Percentiles rank a stretch among this genome's conserved stretches.
Conservation (phyloP, 2,113 vertebrate genomes). For the Macquaria ambigua region DNA sequence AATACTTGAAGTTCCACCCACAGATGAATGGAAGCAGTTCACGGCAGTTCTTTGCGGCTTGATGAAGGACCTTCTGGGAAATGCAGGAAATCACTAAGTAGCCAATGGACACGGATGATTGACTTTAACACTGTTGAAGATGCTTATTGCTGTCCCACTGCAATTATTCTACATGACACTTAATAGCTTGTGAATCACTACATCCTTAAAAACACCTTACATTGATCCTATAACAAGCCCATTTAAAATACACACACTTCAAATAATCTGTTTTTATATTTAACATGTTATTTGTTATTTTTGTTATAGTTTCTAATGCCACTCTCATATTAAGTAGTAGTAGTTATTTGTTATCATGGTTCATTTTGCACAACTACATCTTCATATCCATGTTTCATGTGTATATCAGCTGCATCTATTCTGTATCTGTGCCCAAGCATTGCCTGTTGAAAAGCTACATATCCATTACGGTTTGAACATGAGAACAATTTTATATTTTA, state of each 20-base stretch:
- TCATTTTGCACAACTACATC: neutral
- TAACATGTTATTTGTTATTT: neutral
- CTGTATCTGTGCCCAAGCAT: neutral
- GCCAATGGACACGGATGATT: conserved; percentile 14
- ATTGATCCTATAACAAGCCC: neutral
- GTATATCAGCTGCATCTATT: neutral
- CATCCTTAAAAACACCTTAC: neutral
- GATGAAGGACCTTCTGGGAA: conserved; percentile 39
- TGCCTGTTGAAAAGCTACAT: too few species aligned
- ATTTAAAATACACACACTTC: neutral
- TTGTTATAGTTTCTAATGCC: neutral
- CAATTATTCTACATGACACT: conserved; percentile 3
- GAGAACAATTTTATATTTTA: neutral
- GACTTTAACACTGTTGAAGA: conserved; percentile 12
- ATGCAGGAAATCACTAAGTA: conserved; percentile 43
- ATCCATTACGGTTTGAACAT: neutral
- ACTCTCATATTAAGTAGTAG: neutral
- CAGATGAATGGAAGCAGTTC: conserved; percentile 14
- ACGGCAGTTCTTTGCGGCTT: neutral
- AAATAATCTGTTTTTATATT: neutral
- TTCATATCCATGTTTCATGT: neutral
- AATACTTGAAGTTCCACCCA: conserved; percentile 29
- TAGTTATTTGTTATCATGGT: neutral
- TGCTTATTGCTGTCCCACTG: conserved; percentile 10
- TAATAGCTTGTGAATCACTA: neutral